These are phyloP conservation scores for Microtus pennsylvanicus DNA, from an alignment of 2,113 vertebrate genomes.

Conservation along the genomic window DNA sequence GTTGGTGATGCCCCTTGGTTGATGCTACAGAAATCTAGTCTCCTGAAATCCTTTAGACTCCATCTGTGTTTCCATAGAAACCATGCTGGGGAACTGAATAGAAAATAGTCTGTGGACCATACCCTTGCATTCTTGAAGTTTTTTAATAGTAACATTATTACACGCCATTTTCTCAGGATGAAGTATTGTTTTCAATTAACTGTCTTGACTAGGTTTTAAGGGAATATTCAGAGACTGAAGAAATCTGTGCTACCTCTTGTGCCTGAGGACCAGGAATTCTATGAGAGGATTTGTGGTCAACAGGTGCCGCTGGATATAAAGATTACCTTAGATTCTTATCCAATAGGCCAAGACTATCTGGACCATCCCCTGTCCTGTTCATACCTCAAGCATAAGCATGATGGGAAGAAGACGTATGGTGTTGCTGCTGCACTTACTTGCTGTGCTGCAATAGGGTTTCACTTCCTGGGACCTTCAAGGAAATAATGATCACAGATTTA, in stretches of 20 bases:
- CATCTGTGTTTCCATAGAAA: constrained; percentile 66
- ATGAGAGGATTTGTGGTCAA: neutral
- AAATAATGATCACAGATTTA: neutral
- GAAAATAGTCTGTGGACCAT: neutral
- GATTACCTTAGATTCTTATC: neutral
- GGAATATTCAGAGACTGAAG: neutral
- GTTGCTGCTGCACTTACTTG: no score
- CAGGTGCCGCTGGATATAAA: neutral
- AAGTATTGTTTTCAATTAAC: constrained; percentile 1
- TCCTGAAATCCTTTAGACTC: constrained; percentile 38
- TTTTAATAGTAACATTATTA: constrained; percentile 38
- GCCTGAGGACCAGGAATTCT: neutral
- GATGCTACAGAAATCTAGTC: constrained; percentile 4
- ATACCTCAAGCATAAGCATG: neutral
- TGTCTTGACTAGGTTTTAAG: neutral
- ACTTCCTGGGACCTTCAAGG: no score
- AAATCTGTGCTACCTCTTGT: neutral
- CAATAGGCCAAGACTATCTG: neutral
- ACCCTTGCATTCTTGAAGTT: neutral
- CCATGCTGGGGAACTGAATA: constrained; percentile 26
- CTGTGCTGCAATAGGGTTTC: neutral
- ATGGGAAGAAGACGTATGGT: no score
- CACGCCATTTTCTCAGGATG: neutral
- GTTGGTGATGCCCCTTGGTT: constrained; percentile 1
- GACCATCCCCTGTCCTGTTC: neutral